phyloP scores from a whole-genome alignment of 2,888 invertebrate genomes.

The Emmelina monodactyla region DNA sequence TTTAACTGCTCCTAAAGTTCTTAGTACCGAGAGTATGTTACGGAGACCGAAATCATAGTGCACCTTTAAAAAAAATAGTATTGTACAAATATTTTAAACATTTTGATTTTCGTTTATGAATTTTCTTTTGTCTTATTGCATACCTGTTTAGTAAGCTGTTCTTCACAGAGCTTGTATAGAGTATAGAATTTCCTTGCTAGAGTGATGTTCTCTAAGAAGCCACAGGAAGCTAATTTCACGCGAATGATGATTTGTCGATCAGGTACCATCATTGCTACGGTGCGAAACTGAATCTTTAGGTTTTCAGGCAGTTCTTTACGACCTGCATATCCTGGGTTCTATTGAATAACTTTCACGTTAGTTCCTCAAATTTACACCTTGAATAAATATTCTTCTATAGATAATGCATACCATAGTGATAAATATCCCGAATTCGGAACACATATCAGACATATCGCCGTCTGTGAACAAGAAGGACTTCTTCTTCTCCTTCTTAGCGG shows the following conservation, averaged over 20 bases:
- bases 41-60: conserved; percentile 97
- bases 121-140: no score
- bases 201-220: conserved; percentile 94
- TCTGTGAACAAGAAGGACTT: conserved; percentile 93
- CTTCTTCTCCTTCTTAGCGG: conserved; percentile 92
- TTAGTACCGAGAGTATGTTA: conserved; percentile 92
- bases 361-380: no score
- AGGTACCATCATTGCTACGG: conserved; percentile 99
- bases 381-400: no score
- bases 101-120: no score
- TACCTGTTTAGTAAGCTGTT: conserved; percentile 96
- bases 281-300: conserved; percentile 96
- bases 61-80: conserved; percentile 63
- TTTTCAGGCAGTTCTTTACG: conserved; percentile 96
- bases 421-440: conserved; percentile 95
- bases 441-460: conserved; percentile 91
- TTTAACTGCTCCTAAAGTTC: conserved; percentile 92
- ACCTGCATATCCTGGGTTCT: conserved; percentile 98
- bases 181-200: conserved; percentile 96
- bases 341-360: no score
- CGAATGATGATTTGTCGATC: conserved; percentile 96
- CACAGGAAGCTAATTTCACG: conserved; percentile 95
- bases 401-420: conserved; percentile 93
- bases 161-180: conserved; percentile 94
- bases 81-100: neutral